A percentile compares a stretch with the other conserved stretches of the same genome.
Evolutionary conservation across 64 coral and sea anemone species (phyloP).

Genomic region (Montipora capricornis): DNA sequence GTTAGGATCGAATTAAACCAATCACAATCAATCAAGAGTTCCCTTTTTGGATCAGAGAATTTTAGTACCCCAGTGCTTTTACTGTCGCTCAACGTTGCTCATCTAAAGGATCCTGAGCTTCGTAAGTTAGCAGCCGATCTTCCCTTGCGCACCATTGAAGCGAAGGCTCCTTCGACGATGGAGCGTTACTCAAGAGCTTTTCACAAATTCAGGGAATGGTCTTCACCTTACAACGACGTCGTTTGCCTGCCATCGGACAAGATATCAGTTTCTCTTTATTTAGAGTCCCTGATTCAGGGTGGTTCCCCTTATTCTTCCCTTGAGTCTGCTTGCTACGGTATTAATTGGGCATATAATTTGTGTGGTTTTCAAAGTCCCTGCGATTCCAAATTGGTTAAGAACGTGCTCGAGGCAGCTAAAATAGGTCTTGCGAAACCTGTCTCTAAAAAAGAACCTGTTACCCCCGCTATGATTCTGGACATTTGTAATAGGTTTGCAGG

Average conservation of each 20-base stretch:
- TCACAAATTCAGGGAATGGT: too few relatives aligned
- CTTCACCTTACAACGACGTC: too few relatives aligned
- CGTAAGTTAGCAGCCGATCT: slow-evolving; percentile 6
- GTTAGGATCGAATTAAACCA: too few relatives aligned
- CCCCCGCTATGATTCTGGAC: slow-evolving; percentile 14
- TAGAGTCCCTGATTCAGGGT: too few relatives aligned
- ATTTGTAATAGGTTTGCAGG: slow-evolving; percentile 18
- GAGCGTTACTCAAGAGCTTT: slow-evolving; percentile 34
- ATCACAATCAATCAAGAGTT: too few relatives aligned
- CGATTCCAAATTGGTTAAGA: slow-evolving; percentile 50
- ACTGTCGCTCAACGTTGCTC: not conserved
- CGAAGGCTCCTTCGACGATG: slow-evolving; percentile 25
- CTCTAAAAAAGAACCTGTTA: slow-evolving; percentile 55
- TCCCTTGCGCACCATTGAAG: slow-evolving; percentile 22
- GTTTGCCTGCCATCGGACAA: too few relatives aligned
- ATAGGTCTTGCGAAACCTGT: slow-evolving; percentile 29
- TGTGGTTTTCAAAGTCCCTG: slow-evolving; percentile 52
- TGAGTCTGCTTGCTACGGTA: slow-evolving; percentile 59
- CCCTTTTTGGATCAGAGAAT: too few relatives aligned
- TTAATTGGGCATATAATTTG: slow-evolving; percentile 58
- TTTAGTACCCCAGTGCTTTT: too few relatives aligned
- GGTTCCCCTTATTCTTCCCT: slow-evolving; percentile 38
- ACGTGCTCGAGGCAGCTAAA: slow-evolving; percentile 45
- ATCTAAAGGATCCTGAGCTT: slow-evolving; percentile 25
- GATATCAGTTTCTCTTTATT: too few relatives aligned